phyloP scores from a whole-genome alignment of 2,113 vertebrate genomes.

The Otus sunia region DNA sequence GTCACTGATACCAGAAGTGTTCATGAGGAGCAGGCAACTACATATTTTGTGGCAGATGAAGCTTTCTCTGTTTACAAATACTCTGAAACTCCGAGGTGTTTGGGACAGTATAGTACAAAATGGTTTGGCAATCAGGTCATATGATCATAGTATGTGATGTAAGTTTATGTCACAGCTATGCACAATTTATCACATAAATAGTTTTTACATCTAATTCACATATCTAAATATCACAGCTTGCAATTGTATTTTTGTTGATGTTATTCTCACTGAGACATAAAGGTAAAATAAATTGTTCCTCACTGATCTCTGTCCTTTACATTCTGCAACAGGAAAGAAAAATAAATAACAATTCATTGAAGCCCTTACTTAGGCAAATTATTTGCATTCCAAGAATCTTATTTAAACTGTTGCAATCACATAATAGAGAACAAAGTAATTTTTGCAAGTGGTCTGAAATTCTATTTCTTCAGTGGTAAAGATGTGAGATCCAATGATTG shows the following conservation, averaged over 20 bases:
- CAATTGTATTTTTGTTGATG: background rate
- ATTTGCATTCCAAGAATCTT: background rate
- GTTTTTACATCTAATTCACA: background rate
- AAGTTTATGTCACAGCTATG: background rate
- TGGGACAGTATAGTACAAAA: background rate
- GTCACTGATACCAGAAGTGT: background rate
- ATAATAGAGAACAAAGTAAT: background rate
- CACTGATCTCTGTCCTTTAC: background rate
- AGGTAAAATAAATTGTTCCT: background rate
- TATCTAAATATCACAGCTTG: background rate
- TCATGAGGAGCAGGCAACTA: background rate
- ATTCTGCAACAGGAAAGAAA: background rate
- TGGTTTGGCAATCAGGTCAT: background rate
- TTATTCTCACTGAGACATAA: background rate
- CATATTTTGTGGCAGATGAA: background rate
- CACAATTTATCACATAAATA: background rate
- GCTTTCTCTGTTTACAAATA: background rate
- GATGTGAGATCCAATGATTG: background rate
- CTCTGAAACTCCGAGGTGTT: background rate
- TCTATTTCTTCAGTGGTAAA: background rate
- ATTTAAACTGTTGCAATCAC: background rate
- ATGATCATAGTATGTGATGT: background rate
- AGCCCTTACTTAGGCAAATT: background rate
- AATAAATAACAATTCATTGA: background rate
- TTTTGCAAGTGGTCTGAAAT: background rate